phyloP scores from a whole-genome alignment of 2,888 invertebrate species.

The Ennomos quercinarius region DNA sequence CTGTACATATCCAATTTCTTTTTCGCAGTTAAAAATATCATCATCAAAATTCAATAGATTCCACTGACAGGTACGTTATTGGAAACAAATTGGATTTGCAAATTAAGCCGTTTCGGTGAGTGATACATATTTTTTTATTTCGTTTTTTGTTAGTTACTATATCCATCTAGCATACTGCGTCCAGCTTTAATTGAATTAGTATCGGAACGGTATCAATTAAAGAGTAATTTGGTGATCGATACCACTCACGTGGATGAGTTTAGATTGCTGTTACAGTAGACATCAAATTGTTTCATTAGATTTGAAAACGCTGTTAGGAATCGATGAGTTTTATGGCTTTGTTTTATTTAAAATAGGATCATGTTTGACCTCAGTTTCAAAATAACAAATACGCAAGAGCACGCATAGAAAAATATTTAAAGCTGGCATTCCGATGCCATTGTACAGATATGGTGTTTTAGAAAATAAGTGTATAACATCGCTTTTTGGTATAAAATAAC shows the following conservation, averaged over 20 bases:
- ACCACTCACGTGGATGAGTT: conserved; percentile 16
- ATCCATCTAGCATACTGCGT: conserved; percentile 39
- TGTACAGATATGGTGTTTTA: too few relatives aligned
- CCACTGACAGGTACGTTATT: conserved; percentile 55
- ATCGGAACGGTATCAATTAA: conserved; percentile 29
- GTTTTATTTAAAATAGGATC: too few relatives aligned
- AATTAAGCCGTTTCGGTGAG: conserved; percentile 56
- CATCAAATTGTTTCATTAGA: conserved; percentile 5
- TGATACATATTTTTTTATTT: conserved; percentile 48
- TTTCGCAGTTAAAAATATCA: conserved; percentile 44
- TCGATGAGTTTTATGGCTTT: too few relatives aligned
- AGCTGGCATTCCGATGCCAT: too few relatives aligned
- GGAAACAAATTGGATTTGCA: conserved; percentile 62
- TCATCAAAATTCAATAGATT: conserved; percentile 60
- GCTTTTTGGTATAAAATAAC: too few relatives aligned
- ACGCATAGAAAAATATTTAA: too few relatives aligned
- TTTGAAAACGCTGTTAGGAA: background rate
- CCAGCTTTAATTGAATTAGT: conserved; percentile 36
- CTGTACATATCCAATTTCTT: conserved; percentile 14
- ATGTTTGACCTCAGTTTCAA: too few relatives aligned
- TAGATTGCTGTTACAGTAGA: conserved; percentile 6
- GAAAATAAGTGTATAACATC: too few relatives aligned
- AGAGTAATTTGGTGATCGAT: conserved; percentile 26
- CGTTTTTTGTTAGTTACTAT: conserved; percentile 48
- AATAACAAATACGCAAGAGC: too few relatives aligned